Evolutionary conservation across 2,113 vertebrate species (phyloP).

Genomic region (Donacobius atricapilla): DNA sequence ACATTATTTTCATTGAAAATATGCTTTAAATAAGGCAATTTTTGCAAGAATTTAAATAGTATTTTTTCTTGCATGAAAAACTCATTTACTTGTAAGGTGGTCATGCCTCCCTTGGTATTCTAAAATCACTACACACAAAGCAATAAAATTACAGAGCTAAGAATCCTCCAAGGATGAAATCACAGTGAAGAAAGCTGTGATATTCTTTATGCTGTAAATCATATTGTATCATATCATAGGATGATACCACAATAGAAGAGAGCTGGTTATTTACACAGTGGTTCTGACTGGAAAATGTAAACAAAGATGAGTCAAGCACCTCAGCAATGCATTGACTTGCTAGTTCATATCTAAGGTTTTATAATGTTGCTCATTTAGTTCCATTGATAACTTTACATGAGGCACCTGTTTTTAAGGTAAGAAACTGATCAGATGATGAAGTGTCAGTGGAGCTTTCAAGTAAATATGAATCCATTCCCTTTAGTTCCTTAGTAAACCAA

Average conservation of each 20-base stretch:
- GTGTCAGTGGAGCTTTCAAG: conserved; percentile 15
- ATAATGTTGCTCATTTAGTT: not conserved
- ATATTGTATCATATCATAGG: conserved; percentile 7
- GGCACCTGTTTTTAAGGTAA: conserved; percentile 43
- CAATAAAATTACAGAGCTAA: conserved; percentile 43
- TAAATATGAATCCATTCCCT: not conserved
- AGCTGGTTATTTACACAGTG: conserved; percentile 63
- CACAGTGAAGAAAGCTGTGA: conserved; percentile 63
- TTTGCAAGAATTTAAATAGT: conserved; percentile 19
- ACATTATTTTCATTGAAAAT: conserved; percentile 63
- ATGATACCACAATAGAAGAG: conserved; percentile 39
- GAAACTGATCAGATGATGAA: not conserved
- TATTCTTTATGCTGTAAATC: conserved; percentile 23
- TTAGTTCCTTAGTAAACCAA: not conserved
- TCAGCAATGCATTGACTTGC: conserved; percentile 33
- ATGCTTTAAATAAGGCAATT: conserved; percentile 61
- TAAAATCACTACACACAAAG: conserved; percentile 38
- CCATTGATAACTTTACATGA: not conserved
- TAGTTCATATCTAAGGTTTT: not conserved
- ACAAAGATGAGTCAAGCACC: conserved; percentile 61
- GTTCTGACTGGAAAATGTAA: conserved; percentile 65
- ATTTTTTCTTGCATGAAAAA: conserved; percentile 11
- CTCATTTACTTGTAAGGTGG: not conserved
- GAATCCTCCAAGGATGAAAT: conserved; percentile 59
- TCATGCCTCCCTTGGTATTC: not conserved